Evolutionary conservation across 2,888 invertebrate species (phyloP), one percentile per base, ranked within the genome.

Genomic region (Dolichomitus sp.): DNA sequence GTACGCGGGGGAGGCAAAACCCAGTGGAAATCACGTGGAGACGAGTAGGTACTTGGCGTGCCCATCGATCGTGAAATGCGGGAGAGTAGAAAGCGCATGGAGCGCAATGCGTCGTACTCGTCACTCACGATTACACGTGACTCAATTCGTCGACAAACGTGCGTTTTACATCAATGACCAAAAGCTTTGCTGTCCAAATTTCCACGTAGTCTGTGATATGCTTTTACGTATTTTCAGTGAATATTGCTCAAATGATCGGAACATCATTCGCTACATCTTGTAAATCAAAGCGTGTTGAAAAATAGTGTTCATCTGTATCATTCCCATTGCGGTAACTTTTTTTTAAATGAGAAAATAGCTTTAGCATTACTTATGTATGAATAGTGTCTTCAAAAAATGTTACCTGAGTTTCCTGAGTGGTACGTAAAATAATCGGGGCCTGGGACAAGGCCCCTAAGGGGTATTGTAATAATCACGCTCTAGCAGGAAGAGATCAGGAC

Each of bases 91-190:
- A 23, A 59, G 63, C 48, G 30, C 59, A 17, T n/a, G 40, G 52
- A 48, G 52, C 78, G 33, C 52, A 57, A 70, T 69, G 69, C 75
- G 75, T 72, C 70, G 76, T 48, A 77, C 70, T 76, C 81, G 72
- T 77, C 76, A 76, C 72, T 81, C 81, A 76, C 72, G 72, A 72
- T 72, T 68, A 77, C 72, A 68, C 81, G 76, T 61, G 81, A 81
- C 81, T 72, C 70, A 81, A 81, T 76, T 77, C 61, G 9, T 40
- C 76, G 27, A 52, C 61, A 42, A 66, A 65, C 59, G 48, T 65
- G 42, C 50, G 72, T 59, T 61, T 48, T 52, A 45, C 66, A 19
- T 42, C 45, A 27, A 65, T 40, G 12, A 4, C 48, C 19, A 14
- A 37, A 73, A 37, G 33, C 48, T 33, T 14, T 19, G 30, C 33